Conservation (phyloP, 2,797 vertebrate genomes). For the Hyperoplus lanceolatus region DNA sequence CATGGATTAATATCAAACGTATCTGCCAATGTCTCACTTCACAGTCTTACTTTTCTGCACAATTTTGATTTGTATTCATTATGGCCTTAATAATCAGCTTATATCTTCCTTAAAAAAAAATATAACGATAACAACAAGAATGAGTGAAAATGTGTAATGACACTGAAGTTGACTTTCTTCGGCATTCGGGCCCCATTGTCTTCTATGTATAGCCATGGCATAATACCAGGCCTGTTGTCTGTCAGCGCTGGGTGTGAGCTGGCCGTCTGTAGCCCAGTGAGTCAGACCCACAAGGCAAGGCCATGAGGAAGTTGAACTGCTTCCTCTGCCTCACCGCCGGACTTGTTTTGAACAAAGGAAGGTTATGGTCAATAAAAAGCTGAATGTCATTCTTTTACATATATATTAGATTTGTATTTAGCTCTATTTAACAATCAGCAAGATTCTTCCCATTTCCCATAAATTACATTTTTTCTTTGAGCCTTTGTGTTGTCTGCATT, state of each 20-base stretch:
- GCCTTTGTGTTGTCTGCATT: not conserved
- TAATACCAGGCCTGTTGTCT: slow-evolving; percentile 26
- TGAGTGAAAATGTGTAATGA: not conserved
- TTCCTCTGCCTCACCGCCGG: slow-evolving; percentile 73
- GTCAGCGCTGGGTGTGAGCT: slow-evolving; percentile 54
- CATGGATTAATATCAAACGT: not conserved
- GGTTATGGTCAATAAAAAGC: slow-evolving; percentile 9
- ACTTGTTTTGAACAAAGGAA: slow-evolving; percentile 71
- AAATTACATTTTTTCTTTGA: not conserved
- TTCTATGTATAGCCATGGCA: slow-evolving; percentile 66
- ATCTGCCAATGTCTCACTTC: not conserved
- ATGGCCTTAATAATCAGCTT: not conserved
- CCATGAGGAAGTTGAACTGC: slow-evolving; percentile 74
- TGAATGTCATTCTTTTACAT: not conserved
- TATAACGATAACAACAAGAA: not conserved
- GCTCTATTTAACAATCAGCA: too few species aligned
- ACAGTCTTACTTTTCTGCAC: not conserved
- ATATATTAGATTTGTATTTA: not conserved
- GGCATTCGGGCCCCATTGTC: slow-evolving; percentile 47
- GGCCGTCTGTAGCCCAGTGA: slow-evolving; percentile 68
- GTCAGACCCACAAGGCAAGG: slow-evolving; percentile 75
- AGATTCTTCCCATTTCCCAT: not conserved
- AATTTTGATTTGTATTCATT: not conserved
- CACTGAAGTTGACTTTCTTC: not conserved
- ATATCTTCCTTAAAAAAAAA: not conserved